Percentiles rank a stretch among this genome's conserved stretches.
These are phyloP conservation scores for Pachycephala philippinensis DNA, from an alignment of 2,113 vertebrate genomes.

Conservation along the genomic window DNA sequence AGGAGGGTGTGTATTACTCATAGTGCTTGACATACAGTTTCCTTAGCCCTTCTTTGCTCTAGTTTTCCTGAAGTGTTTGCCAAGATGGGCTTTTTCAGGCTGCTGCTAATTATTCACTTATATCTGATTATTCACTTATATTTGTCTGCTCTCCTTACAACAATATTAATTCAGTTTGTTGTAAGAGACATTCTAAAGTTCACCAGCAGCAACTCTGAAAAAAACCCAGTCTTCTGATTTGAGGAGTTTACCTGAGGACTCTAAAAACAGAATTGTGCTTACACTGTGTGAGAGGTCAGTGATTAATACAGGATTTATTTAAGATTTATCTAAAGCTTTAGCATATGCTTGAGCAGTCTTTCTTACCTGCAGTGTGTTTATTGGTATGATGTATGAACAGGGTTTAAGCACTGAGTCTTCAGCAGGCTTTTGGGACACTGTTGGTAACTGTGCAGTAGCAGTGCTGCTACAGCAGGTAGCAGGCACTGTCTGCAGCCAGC, in stretches of 20 bases:
- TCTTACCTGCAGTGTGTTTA: fast-evolving
- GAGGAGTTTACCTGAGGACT: background rate
- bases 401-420: background rate
- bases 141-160: background rate
- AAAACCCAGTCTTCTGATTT: background rate
- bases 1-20: background rate
- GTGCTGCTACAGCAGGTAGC: background rate
- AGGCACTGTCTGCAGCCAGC: background rate
- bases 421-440: background rate
- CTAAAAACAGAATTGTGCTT: background rate
- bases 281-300: background rate
- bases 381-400: background rate
- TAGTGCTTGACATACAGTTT: background rate
- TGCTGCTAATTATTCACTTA: background rate
- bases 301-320: background rate
- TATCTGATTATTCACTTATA: background rate
- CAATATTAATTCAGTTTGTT: background rate
- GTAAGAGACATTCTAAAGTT: background rate
- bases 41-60: background rate
- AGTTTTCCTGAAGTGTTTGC: background rate
- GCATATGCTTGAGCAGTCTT: background rate
- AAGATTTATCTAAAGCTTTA: background rate
- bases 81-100: background rate
- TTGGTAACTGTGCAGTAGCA: background rate
- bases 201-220: background rate